Percentiles rank a stretch among this genome's conserved stretches.
Evolutionary conservation across 1,140 invertebrate species (phyloP).

Genomic region (Galleria mellonella): DNA sequence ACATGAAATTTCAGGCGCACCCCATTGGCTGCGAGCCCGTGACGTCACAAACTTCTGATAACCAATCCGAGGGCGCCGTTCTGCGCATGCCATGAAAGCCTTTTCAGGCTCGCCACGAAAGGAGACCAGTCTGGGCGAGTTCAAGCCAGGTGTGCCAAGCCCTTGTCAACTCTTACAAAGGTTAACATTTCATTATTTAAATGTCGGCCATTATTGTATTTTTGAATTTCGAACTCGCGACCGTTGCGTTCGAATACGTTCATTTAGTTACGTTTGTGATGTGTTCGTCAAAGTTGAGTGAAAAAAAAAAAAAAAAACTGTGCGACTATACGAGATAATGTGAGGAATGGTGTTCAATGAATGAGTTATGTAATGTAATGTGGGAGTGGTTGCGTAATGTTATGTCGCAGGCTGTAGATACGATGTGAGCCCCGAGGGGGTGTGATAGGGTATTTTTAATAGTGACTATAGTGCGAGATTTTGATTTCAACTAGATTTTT

Average conservation of each 20-base stretch:
- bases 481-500: no score
- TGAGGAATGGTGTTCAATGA: not conserved
- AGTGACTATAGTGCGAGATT: no score
- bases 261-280: conserved; percentile 11
- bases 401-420: no score
- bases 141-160: conserved; percentile 61
- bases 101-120: conserved; percentile 22
- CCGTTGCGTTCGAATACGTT: conserved; percentile 12
- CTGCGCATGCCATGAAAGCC: conserved; percentile 47
- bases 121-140: conserved; percentile 56
- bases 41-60: conserved; percentile 40
- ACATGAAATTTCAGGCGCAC: conserved; percentile 60
- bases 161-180: conserved; percentile 41
- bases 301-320: no score
- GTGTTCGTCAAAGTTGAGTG: conserved; percentile 1
- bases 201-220: conserved; percentile 27
- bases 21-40: conserved; percentile 35
- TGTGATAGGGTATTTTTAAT: no score
- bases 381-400: conserved; percentile 1
- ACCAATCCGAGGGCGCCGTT: conserved; percentile 33
- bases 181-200: conserved; percentile 41
- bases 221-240: conserved; percentile 12
- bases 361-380: not conserved
- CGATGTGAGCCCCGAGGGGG: no score
- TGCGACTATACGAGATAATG: no score